Percentiles rank a stretch among this genome's conserved stretches.
These are phyloP conservation scores for Hirudinaria manillensis DNA, from an alignment of 2,888 invertebrate species.

Conservation along the genomic window DNA sequence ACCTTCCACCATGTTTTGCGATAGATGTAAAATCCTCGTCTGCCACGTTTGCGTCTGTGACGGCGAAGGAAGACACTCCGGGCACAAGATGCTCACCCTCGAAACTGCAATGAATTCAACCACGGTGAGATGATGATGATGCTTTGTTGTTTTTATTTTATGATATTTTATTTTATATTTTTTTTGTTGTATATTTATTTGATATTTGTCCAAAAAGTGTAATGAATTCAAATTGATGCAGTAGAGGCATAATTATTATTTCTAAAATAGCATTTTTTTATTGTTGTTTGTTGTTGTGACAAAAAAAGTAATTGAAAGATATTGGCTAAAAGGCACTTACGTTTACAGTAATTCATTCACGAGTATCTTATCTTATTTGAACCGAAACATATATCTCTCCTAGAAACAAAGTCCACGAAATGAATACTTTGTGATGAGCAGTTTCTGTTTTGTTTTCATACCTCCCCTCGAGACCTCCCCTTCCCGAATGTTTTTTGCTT, in stretches of 20 bases:
- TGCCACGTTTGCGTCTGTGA: slow-evolving; percentile 51
- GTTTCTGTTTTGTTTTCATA: no score
- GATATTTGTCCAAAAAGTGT: neutral
- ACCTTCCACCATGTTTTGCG: slow-evolving; percentile 47
- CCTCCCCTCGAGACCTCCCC: no score
- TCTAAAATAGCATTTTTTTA: no score
- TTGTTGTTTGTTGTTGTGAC: no score
- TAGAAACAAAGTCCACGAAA: no score
- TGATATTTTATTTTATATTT: neutral
- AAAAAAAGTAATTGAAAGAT: no score
- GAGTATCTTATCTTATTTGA: neutral
- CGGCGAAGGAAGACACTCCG: slow-evolving; percentile 48
- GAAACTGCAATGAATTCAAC: slow-evolving; percentile 46
- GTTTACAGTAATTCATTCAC: neutral
- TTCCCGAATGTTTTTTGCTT: no score
- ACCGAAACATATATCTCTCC: no score
- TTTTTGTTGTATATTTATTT: neutral
- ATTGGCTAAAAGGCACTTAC: no score
- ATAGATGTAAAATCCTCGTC: slow-evolving; percentile 45
- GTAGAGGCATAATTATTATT: neutral
- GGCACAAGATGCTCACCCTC: slow-evolving; percentile 47
- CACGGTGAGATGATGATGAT: slow-evolving; percentile 41
- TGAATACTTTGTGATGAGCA: no score
- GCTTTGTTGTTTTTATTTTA: neutral
- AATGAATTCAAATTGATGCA: neutral